These are phyloP conservation scores for Cinclus cinclus DNA, from an alignment of 2,113 vertebrate species.

Conservation along the genomic window DNA sequence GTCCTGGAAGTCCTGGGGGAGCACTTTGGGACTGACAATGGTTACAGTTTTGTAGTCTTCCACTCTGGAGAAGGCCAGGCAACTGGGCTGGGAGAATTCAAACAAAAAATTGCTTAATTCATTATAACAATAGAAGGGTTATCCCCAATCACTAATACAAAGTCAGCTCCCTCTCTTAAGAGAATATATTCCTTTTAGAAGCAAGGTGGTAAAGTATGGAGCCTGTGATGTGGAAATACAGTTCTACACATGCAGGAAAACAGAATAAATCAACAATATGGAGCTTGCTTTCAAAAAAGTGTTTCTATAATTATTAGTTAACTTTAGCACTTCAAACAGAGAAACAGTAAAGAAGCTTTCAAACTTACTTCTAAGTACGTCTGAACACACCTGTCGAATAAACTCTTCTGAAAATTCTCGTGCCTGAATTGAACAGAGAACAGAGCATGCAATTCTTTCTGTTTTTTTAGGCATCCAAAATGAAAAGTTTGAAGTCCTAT, in stretches of 20 bases:
- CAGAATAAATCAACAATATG: not conserved
- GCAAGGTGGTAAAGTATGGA: not conserved
- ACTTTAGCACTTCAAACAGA: not conserved
- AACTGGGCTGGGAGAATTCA: constrained; percentile 82
- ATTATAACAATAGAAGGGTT: not conserved
- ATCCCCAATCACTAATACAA: not conserved
- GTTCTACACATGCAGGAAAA: not conserved
- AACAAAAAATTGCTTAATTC: constrained; percentile 1
- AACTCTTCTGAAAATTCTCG: constrained; percentile 87
- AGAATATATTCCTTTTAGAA: not conserved
- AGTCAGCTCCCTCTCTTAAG: not conserved
- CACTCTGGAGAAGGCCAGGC: constrained; percentile 80
- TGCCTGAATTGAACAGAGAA: constrained; percentile 75
- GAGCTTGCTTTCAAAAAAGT: not conserved
- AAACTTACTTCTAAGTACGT: constrained; percentile 89
- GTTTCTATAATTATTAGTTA: not conserved
- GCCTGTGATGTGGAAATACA: not conserved
- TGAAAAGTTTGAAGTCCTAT: not conserved
- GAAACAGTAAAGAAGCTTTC: not conserved
- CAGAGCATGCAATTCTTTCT: not conserved
- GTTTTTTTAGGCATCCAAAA: not conserved
- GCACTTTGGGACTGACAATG: constrained; percentile 81
- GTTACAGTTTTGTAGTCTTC: constrained; percentile 83
- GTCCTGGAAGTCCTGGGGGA: constrained; percentile 82
- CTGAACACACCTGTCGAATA: constrained; percentile 91